Evolutionary conservation across 2,888 invertebrate species (phyloP), one percentile per base, ranked within the genome.

Genomic region (Platerodrilus igneus): DNA sequence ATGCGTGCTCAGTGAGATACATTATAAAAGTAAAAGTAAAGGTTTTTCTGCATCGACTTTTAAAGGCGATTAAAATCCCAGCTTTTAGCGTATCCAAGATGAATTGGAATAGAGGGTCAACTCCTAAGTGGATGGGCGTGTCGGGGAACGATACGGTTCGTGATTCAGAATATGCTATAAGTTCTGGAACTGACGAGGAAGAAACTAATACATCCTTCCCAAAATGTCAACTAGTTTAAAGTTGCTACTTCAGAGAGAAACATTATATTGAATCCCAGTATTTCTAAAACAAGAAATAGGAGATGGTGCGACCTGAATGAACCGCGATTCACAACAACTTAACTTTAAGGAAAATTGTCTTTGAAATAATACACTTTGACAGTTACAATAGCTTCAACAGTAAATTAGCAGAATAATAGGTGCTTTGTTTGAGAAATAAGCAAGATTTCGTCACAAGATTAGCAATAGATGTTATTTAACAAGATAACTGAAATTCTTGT

Each of bases 161-260:
- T 44, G 40, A 43, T 43, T 43, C 43, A 43, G 43, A 43, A 43
- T 43, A 43, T 43, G 38, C 43, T 43, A 43, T 43, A 43, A 43
- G 35, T 43, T 43, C 43, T 43, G 43, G 39, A 43, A 22, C 39
- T 38, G 43, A 43, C 43, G 43, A 35, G 39, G 43, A 39, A 38
- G 43, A 43, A 43, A 43, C 43, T 43, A 43, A 43, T 43, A 38
- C 43, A 43, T 43, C 43, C 33, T 38, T 43, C 34, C 35, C 43
- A 43, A n/a, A 40, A 39, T 39, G 43, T 43, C 43, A 43, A 43
- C 43, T 43, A 35, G 38, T 43, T 43, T 38, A 34, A 43, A 43
- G 43, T 39, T 43, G 35, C 43, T 31, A 34, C 38, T 43, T 28
- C 35, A 31, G 38, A 35, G n/a, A n/a, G 23, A 39, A 38, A 43